Conservation (phyloP, 1,140 invertebrate genomes). For the Drosophila gunungcola region DNA sequence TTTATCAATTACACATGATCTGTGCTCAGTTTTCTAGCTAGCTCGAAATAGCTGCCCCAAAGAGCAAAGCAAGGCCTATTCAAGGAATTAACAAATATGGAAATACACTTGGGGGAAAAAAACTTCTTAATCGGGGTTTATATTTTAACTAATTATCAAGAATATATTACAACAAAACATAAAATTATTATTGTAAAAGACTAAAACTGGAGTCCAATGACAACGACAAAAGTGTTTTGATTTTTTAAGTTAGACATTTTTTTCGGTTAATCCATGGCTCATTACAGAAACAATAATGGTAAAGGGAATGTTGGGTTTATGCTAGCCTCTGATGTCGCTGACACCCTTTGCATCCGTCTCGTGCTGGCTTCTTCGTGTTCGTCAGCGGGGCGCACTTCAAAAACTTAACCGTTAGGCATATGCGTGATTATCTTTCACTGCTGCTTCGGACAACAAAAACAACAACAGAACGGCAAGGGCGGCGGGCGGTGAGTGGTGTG, state of each 20-base stretch:
- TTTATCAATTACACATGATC: conserved; percentile 41
- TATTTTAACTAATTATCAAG: no score
- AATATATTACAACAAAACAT: no score
- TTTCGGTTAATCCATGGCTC: conserved; percentile 50
- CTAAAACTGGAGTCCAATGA: no score
- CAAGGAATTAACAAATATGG: conserved; percentile 29
- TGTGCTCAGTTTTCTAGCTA: conserved; percentile 32
- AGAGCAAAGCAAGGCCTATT: conserved; percentile 17
- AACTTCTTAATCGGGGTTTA: background rate
- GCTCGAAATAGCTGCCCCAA: conserved; percentile 37
- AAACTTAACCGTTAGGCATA: conserved; percentile 83
- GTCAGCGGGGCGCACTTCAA: conserved; percentile 67
- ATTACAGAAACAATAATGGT: conserved; percentile 54
- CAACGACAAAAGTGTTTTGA: no score
- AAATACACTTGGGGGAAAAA: conserved; percentile 8
- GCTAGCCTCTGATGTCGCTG: conserved; percentile 51
- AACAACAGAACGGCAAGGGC: conserved; percentile 6
- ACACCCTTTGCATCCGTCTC: conserved; percentile 59
- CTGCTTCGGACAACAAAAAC: conserved; percentile 52
- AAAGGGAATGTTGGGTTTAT: conserved; percentile 17
- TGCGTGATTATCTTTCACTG: conserved; percentile 76
- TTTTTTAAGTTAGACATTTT: background rate
- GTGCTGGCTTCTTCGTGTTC: conserved; percentile 9
- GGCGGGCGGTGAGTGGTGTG: background rate
- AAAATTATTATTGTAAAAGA: no score